Conservation (phyloP, 1,140 invertebrate species). For the Dendroctonus ponderosae region DNA sequence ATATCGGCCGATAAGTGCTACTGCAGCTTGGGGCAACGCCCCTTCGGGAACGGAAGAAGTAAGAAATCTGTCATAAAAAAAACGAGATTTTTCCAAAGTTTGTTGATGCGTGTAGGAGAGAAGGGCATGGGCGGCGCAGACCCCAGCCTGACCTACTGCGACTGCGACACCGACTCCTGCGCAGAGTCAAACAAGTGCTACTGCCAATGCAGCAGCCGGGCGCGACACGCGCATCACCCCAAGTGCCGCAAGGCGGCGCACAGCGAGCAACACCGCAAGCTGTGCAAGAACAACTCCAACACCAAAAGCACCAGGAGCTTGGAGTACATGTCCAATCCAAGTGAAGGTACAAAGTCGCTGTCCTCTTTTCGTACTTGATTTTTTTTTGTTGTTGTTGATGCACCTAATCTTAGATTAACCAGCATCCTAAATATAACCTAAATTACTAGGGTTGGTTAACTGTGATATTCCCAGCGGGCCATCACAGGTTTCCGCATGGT, state of each 20-base stretch:
- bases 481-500: too few species aligned
- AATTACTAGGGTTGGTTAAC: too few species aligned
- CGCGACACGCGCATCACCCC: conserved; percentile 1
- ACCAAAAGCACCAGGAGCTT: conserved; percentile 58
- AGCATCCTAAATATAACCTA: too few species aligned
- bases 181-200: conserved; percentile 87
- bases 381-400: too few species aligned
- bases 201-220: conserved; percentile 60
- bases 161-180: conserved; percentile 83
- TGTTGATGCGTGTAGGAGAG: conserved; percentile 49
- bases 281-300: conserved; percentile 47
- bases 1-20: conserved; percentile 74
- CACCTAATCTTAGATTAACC: too few species aligned
- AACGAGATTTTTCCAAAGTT: conserved; percentile 44
- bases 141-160: conserved; percentile 56
- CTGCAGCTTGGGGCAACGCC: conserved; percentile 60
- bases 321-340: conserved; percentile 56
- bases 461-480: too few species aligned
- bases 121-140: conserved; percentile 68
- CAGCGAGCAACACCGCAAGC: conserved; percentile 45
- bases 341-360: conserved; percentile 30
- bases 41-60: conserved; percentile 7
- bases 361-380: too few species aligned
- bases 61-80: neutral
- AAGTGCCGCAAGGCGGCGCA: conserved; percentile 58